Base-by-base conservation (phyloP, 2,113 vertebrate species). In the Chaetodon auriga region DNA sequence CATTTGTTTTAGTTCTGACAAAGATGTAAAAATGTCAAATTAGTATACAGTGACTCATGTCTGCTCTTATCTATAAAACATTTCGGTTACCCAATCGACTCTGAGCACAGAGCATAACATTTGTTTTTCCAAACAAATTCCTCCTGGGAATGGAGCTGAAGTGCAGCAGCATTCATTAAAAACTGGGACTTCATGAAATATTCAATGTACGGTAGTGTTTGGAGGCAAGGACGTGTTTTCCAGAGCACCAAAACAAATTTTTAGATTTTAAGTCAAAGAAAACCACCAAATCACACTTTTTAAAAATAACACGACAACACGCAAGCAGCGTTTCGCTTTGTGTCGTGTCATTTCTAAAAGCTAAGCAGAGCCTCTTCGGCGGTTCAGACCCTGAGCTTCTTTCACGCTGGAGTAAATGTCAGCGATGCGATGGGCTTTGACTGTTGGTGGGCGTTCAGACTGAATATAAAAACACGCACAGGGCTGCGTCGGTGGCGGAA, bases 181-280 rank as follows among this genome's bases (percentile, higher is more conserved):
- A 87, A 71, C 72, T 25, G 62, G 82, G 85, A 75, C 46, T 79
- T 90, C 88, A 87, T 93, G 72, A 91, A 93, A 93, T 89, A 93
- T 93, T 93, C 71, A 90, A 64, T 0, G 64, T 81, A 54, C 18
- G 58, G 68, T 41, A 60, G 89, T 57, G 84, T 83, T 73, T 48
- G 66, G 77, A 84, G 78, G 54, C 60, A 10, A 62, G 21, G 87
- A 75, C 79, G 23, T 38, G 75, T 76, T 85, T 75, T 78, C 72
- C 81, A 64, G 60, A 72, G 53, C 70, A 57, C 30, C 51, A 58
- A 66, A 62, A 77, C 25, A 46, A 72, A 64, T 43, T 55, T 57
- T 57, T 13, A 30, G 76, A 83, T 76, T 70, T 38, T 46, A 19
- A 65, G 64, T n/a, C 69, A 35, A 72, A 69, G 2, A 19, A 1